Evolutionary conservation across 2,888 invertebrate genomes (phyloP).

Genomic region (Rutpela maculata): DNA sequence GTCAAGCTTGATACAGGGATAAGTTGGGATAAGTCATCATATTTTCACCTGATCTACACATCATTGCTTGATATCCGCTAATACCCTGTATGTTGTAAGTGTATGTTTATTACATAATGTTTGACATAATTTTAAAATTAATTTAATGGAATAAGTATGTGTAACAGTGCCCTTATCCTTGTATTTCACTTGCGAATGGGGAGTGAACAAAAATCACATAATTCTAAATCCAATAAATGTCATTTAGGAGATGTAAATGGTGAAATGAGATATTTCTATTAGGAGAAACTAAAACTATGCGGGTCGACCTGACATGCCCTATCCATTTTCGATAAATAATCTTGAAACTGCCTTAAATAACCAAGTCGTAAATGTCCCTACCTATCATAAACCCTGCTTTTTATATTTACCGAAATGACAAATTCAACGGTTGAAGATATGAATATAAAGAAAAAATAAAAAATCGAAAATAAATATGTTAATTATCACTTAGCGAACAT

Average conservation of each 20-base stretch:
- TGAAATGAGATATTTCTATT: conserved; percentile 60
- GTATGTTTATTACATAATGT: too few relatives aligned
- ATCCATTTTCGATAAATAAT: conserved; percentile 62
- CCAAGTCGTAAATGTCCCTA: conserved; percentile 61
- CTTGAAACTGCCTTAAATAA: conserved; percentile 59
- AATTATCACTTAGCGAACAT: not conserved
- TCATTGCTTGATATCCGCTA: too few relatives aligned
- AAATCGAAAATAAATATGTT: not conserved
- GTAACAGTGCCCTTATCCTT: not conserved
- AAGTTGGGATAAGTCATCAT: too few relatives aligned
- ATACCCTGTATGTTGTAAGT: too few relatives aligned
- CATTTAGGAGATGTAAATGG: conserved; percentile 53
- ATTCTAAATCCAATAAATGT: conserved; percentile 52
- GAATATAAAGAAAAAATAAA: not conserved
- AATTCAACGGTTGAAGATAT: conserved; percentile 51
- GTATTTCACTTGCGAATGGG: not conserved
- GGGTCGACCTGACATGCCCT: conserved; percentile 49
- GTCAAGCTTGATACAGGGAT: too few relatives aligned
- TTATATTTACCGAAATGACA: conserved; percentile 56
- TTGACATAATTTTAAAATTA: not conserved
- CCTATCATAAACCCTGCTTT: conserved; percentile 56
- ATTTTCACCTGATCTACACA: too few relatives aligned
- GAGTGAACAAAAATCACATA: conserved; percentile 4
- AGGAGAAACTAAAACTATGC: conserved; percentile 47
- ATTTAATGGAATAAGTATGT: not conserved